Evolutionary conservation across 2,797 vertebrate genomes (phyloP), one percentile per base, ranked within the genome.

Genomic region (Gobionotothen gibberifrons): DNA sequence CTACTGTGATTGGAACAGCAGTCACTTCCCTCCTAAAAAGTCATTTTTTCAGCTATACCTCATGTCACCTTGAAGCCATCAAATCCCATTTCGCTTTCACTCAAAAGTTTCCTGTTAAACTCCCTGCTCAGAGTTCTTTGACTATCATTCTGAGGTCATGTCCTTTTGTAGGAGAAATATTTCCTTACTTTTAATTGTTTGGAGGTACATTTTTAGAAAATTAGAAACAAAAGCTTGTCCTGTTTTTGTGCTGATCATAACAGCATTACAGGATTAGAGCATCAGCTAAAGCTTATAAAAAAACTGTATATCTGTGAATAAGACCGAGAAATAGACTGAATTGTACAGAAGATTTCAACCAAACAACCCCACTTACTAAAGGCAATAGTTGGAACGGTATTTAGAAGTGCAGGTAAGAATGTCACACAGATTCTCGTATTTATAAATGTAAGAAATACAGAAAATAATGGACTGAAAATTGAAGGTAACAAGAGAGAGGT

Each of bases 131-230:
- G 39, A 44, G 48, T 29, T 73, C 49, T 60, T 74, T 29, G 71
- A 72, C 48, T 14, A 60, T 70, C 72, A 54, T 21, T 32, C 36
- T 61, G 68, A 72, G 44, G 47, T 74, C 60, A 75, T 72, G 74
- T 64, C 48, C 80, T 67, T 70, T 39, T 14, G 14, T 32, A 12
- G 29, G 56, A 66, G 61, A 62, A 74, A 69, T 59, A 55, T 55
- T 63, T 17, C 19, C 69, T 44, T 56, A 3, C 44, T 74, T 72
- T 61, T 48, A 49, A 71, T 53, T 14, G n/a, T 55, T 66, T 44
- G 39, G 60, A 56, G 52, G n/a, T 51, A 49, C 13, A 3, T 51
- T 11, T 55, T 11, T 42, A 12, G 43, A 29, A 36, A 68, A 68
- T 19, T 2, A 48, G 29, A 12, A 66, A 51, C 60, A 66, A 69